Base-by-base conservation (phyloP, 2,797 vertebrate genomes). In the Vultur gryphus region DNA sequence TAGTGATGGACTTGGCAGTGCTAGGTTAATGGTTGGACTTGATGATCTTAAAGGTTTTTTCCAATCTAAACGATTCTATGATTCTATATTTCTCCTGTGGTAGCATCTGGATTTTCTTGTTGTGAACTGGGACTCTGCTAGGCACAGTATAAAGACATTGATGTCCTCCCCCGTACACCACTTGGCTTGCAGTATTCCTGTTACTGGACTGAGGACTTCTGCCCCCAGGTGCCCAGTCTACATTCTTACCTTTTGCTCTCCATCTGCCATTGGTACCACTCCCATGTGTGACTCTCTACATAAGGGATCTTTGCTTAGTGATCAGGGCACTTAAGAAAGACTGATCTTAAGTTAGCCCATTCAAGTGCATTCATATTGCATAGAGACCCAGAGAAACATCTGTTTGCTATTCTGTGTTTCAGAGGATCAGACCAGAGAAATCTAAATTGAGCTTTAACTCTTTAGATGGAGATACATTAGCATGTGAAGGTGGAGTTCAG, bases 41-140 rank as follows among this genome's bases (percentile, higher is more conserved):
- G 13, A 41, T 55, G n/a, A 12, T 46, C 13, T 59, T 21, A 25
- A 58, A 58, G 57, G 10, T 35, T 23, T 16, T 58, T 59, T 59
- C n/a, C 24, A 37, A 37, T 15, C 15, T 37, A 37, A 33, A 65
- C 0, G 0, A 57, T 62, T 46, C 25, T 57, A 8, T 28, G 51
- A 11, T 54, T 49, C 18, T 7, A 0, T 37, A 4, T 67, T 72
- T 85, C 41, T 79, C 16, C 31, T 17, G 20, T 69, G 49, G 23
- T 25, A 48, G n/a, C 37, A 26, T 52, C 65, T 84, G 6, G 24
- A 29, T 73, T 46, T 70, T 57, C 39, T 46, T 72, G 6, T 28
- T 54, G 16, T 31, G 41, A 25, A 15, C 25, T 52, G 57, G 15
- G 21, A 28, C 43, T 58, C 51, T 67, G 51, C 52, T 66, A 81